A percentile compares a stretch with the other conserved stretches of the same genome.
Conservation (phyloP, 2,113 vertebrate species). For the Prietella phreatophila region DNA sequence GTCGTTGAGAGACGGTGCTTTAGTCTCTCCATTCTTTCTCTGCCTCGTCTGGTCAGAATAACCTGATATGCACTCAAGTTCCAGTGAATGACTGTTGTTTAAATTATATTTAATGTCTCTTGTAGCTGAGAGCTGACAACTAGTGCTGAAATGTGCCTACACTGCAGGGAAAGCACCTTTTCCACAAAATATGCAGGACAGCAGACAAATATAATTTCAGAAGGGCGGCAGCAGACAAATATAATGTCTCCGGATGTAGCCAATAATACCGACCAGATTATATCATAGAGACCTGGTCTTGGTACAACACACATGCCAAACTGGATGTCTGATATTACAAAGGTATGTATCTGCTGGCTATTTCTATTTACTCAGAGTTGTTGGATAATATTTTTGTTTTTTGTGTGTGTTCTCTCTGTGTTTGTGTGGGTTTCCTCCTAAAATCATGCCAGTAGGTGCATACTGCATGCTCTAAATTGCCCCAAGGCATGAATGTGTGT, state of each 20-base stretch:
- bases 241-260: neutral
- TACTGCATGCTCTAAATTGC: neutral
- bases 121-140: neutral
- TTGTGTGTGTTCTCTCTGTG: neutral
- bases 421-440: neutral
- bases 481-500: neutral
- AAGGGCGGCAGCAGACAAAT: neutral
- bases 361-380: neutral
- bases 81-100: slow-evolving; percentile 15
- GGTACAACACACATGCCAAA: neutral
- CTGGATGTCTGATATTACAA: neutral
- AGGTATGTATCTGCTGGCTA: neutral
- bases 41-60: neutral
- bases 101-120: slow-evolving; percentile 1
- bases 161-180: neutral
- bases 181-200: neutral
- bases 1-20: no score
- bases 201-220: neutral
- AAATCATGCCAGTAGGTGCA: neutral
- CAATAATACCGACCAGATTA: neutral
- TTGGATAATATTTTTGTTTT: neutral
- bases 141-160: slow-evolving; percentile 17
- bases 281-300: neutral
- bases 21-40: neutral
- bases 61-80: slow-evolving; percentile 11